These are phyloP conservation scores for Tetramorium bicarinatum DNA, from an alignment of 2,888 invertebrate genomes.

Conservation along the genomic window DNA sequence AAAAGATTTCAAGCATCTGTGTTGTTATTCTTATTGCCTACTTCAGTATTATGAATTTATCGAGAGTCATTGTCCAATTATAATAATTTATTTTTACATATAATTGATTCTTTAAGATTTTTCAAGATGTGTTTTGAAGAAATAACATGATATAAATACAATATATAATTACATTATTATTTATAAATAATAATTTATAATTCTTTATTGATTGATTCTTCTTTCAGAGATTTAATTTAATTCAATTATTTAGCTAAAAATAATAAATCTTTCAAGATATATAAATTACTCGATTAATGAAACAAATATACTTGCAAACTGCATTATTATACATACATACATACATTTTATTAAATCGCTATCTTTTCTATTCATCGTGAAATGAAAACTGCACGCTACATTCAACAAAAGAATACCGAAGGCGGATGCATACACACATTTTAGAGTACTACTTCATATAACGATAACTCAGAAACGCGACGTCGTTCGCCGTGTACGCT, in stretches of 20 bases:
- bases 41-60: too few relatives aligned
- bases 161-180: neutral
- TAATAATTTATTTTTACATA: too few relatives aligned
- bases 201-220: neutral
- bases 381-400: constrained; percentile 24
- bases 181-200: neutral
- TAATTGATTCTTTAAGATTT: neutral
- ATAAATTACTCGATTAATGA: neutral
- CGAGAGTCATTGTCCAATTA: too few relatives aligned
- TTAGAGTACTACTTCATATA: constrained; percentile 83
- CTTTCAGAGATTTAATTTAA: neutral
- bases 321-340: neutral
- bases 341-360: neutral
- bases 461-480: constrained; percentile 84
- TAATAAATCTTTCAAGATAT: neutral
- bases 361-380: constrained; percentile 23
- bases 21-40: too few relatives aligned
- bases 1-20: too few relatives aligned
- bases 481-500: constrained; percentile 73
- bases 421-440: constrained; percentile 82
- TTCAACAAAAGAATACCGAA: constrained; percentile 73
- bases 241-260: neutral
- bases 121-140: neutral
- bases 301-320: neutral
- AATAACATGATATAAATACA: neutral